Percentiles rank a stretch among this genome's conserved stretches.
Evolutionary conservation across 2,888 invertebrate genomes (phyloP).

Genomic region (Amphiduros pacificus): DNA sequence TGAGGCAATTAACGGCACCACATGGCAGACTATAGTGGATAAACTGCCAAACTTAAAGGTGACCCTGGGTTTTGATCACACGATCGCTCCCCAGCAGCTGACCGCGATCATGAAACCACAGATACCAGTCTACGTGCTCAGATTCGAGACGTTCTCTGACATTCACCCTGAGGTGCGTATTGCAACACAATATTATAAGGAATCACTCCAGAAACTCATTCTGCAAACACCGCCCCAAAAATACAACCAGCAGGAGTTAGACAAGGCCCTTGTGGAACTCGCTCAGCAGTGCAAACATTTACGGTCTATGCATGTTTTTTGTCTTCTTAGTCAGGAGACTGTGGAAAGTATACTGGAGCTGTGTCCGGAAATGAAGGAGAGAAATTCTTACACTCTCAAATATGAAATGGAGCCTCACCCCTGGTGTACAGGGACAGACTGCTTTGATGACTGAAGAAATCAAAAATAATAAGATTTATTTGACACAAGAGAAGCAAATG

Average conservation of each 20-base stretch:
- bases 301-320: background rate
- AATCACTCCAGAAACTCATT: background rate
- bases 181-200: background rate
- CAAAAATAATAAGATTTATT: no score
- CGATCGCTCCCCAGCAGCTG: background rate
- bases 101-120: background rate
- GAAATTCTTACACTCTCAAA: background rate
- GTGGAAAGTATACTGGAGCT: background rate
- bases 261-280: background rate
- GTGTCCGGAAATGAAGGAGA: background rate
- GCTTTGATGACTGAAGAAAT: no score
- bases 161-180: background rate
- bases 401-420: background rate
- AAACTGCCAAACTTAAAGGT: background rate
- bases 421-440: no score
- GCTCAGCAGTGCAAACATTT: background rate
- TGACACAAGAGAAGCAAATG: no score
- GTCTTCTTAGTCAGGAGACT: background rate
- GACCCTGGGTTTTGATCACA: background rate
- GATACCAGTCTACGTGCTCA: background rate
- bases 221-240: background rate
- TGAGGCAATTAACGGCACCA: background rate
- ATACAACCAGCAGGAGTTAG: background rate
- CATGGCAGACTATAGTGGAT: background rate
- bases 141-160: background rate